Percentiles rank a stretch among this genome's conserved stretches.
Conservation (phyloP, 2,797 vertebrate species). For the Sebastes paucispinis region DNA sequence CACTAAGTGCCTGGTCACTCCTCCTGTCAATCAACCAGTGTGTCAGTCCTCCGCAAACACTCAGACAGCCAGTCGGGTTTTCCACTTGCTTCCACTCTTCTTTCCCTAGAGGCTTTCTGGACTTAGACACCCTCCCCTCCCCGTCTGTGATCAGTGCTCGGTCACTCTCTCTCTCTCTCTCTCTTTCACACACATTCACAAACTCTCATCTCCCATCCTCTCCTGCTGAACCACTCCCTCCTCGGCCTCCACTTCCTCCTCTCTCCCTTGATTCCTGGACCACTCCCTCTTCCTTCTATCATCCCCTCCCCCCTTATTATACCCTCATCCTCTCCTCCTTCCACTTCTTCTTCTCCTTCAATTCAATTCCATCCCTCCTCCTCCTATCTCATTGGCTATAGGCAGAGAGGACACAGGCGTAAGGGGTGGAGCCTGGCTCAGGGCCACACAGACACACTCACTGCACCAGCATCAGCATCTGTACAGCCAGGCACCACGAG, state of each 20-base stretch:
- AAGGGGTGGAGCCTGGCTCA: slow-evolving; percentile 62
- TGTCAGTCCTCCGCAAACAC: slow-evolving; percentile 43
- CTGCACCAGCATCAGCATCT: slow-evolving; percentile 55
- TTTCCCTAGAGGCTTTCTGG: slow-evolving; percentile 36
- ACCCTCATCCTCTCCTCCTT: not conserved
- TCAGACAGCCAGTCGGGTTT: slow-evolving; percentile 25
- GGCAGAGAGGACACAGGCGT: slow-evolving; percentile 20
- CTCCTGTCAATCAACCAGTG: slow-evolving; percentile 64
- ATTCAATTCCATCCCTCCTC: not conserved
- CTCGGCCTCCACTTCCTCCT: slow-evolving; percentile 17
- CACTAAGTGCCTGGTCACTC: slow-evolving; percentile 39
- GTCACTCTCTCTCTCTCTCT: slow-evolving; percentile 24
- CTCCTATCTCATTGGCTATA: slow-evolving; percentile 42
- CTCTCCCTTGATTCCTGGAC: slow-evolving; percentile 17
- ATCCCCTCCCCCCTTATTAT: not conserved
- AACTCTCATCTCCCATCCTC: slow-evolving; percentile 1
- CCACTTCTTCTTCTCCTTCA: not conserved
- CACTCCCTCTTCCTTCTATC: slow-evolving; percentile 21
- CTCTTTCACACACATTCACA: not conserved
- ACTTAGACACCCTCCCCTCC: slow-evolving; percentile 38
- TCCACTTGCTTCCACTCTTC: slow-evolving; percentile 40
- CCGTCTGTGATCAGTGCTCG: not conserved
- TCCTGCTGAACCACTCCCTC: slow-evolving; percentile 37
- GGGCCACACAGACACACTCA: slow-evolving; percentile 35
- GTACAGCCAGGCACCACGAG: slow-evolving; percentile 77